Conservation (phyloP, 2,113 vertebrate genomes). For the Anguilla rostrata region DNA sequence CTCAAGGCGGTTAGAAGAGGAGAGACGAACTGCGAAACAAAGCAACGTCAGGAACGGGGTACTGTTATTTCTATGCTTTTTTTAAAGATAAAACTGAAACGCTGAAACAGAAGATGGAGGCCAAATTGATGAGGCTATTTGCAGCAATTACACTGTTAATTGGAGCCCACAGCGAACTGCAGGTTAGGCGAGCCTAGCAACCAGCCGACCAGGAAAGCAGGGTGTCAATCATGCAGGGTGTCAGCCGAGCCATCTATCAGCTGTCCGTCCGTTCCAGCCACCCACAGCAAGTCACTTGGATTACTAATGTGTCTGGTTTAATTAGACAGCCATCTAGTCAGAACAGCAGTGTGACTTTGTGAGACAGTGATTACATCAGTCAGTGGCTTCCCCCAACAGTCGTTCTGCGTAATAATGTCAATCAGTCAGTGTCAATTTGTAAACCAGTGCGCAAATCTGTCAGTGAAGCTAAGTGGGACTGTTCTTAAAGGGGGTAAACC, state of each 20-base stretch:
- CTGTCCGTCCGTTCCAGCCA: background rate
- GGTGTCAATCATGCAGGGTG: background rate
- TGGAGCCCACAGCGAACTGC: background rate
- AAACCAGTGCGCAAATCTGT: background rate
- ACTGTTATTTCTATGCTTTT: background rate
- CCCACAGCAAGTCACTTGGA: background rate
- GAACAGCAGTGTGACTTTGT: background rate
- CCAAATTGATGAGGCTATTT: background rate
- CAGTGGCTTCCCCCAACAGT: background rate
- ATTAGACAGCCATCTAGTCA: background rate
- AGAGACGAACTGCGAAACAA: background rate
- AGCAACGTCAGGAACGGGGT: background rate
- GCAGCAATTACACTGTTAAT: slow-evolving; percentile 2
- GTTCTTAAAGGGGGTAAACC: background rate
- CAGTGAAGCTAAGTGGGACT: background rate
- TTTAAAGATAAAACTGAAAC: background rate
- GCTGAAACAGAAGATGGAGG: background rate
- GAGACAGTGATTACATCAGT: background rate
- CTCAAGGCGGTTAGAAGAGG: background rate
- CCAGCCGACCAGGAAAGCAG: background rate
- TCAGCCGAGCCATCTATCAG: background rate
- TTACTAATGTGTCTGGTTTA: background rate
- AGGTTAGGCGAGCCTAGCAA: background rate
- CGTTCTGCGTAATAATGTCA: background rate
- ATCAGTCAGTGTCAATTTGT: background rate